phyloP scores from a whole-genome alignment of 2,113 vertebrate species.

The Apistogramma diplotaenia region DNA sequence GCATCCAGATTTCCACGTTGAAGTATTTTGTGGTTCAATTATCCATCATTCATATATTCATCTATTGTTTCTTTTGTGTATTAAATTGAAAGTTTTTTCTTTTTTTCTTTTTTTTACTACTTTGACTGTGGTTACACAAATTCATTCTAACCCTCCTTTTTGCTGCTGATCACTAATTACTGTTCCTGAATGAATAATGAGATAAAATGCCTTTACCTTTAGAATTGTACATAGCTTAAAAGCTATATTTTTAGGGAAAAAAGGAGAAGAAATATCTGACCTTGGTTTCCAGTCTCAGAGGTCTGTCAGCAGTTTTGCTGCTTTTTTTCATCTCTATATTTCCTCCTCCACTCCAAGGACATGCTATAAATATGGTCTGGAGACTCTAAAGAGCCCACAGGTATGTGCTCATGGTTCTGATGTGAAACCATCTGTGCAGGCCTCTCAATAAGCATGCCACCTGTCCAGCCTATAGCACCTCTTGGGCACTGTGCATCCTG shows the following conservation, averaged over 20 bases:
- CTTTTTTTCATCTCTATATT: neutral
- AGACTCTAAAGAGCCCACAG: neutral
- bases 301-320: neutral
- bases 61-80: neutral
- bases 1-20: too few species aligned
- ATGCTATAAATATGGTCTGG: neutral
- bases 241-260: too few species aligned
- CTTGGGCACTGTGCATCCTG: neutral
- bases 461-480: neutral
- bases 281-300: neutral
- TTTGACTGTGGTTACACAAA: accelerated
- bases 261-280: neutral
- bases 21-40: neutral
- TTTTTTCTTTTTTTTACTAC: too few species aligned
- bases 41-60: too few species aligned
- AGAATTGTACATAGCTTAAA: neutral
- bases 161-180: neutral
- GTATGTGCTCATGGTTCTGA: neutral
- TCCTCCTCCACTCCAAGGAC: neutral
- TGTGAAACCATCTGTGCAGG: neutral
- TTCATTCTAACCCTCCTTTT: too few species aligned
- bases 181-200: neutral
- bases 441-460: neutral
- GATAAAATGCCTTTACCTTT: neutral
- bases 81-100: accelerated